Evolutionary conservation across 2,113 vertebrate genomes (phyloP).

Genomic region (Paradisaea rubra): DNA sequence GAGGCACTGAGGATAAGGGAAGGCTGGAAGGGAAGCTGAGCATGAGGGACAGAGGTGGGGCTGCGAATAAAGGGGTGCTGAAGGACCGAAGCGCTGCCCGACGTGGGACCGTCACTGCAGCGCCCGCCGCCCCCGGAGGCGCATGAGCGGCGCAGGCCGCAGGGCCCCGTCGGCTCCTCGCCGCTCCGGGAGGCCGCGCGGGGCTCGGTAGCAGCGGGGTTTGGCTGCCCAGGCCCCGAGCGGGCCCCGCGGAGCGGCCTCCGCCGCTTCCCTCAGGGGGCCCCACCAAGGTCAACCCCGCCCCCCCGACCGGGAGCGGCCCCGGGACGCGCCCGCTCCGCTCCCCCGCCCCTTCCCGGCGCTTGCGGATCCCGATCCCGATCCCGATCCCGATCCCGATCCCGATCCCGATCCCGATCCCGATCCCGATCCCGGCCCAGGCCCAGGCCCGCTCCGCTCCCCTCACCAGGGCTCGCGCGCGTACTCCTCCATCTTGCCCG

Average conservation of each 20-base stretch:
- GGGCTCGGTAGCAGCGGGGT: neutral
- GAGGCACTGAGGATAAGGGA: neutral
- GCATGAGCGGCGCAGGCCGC: neutral
- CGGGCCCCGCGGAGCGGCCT: neutral
- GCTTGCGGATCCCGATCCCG: neutral
- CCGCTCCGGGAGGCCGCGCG: neutral
- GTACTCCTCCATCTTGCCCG: conserved; percentile 91
- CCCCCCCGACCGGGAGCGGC: neutral
- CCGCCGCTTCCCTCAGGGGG: neutral
- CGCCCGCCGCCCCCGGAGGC: neutral
- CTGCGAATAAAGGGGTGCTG: neutral
- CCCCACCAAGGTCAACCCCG: neutral
- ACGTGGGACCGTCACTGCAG: neutral
- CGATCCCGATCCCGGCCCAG: too few relatives aligned
- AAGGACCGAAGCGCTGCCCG: neutral
- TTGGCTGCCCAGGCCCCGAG: neutral
- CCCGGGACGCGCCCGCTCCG: neutral
- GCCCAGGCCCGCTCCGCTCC: neutral
- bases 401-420: neutral
- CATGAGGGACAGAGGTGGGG: neutral
- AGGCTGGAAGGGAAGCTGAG: neutral
- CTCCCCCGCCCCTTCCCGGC: neutral
- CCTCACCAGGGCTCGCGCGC: conserved; percentile 91
- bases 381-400: too few relatives aligned
- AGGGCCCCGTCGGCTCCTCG: too few relatives aligned